phyloP scores from a whole-genome alignment of 1,140 invertebrate species.

The Pomacea maculata region DNA sequence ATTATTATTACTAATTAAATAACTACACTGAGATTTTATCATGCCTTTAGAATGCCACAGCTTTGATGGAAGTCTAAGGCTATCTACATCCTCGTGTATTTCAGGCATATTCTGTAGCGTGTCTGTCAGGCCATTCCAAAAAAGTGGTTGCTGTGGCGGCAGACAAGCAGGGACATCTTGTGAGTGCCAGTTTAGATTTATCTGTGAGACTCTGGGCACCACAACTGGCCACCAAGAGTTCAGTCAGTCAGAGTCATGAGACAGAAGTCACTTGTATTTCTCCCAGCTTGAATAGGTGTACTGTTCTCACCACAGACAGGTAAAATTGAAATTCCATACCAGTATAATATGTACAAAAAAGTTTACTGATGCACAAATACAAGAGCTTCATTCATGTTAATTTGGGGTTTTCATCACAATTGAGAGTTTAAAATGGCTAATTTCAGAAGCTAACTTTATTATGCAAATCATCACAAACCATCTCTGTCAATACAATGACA shows the following conservation, averaged over 20 bases:
- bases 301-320: slow-evolving; percentile 54
- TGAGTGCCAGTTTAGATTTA: slow-evolving; percentile 50
- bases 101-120: slow-evolving; percentile 53
- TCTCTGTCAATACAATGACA: too few relatives aligned
- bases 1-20: too few relatives aligned
- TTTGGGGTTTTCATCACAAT: too few relatives aligned
- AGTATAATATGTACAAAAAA: background rate
- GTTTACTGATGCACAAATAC: background rate
- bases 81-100: slow-evolving; percentile 15
- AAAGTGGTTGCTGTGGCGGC: slow-evolving; percentile 48
- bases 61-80: too few relatives aligned
- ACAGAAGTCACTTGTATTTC: slow-evolving; percentile 47
- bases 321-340: slow-evolving; percentile 23
- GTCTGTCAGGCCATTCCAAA: slow-evolving; percentile 55
- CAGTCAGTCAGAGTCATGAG: slow-evolving; percentile 38
- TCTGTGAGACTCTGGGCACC: slow-evolving; percentile 54
- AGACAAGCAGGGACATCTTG: slow-evolving; percentile 42
- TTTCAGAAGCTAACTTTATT: too few relatives aligned
- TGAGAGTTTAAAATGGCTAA: too few relatives aligned
- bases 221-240: slow-evolving; percentile 25
- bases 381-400: too few relatives aligned
- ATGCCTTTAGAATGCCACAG: too few relatives aligned
- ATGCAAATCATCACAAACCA: too few relatives aligned
- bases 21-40: too few relatives aligned
- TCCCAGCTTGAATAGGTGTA: slow-evolving; percentile 15